A percentile compares a stretch with the other conserved stretches of the same genome.
Conservation (phyloP, 1,140 invertebrate genomes). For the Archivesica marissinica region DNA sequence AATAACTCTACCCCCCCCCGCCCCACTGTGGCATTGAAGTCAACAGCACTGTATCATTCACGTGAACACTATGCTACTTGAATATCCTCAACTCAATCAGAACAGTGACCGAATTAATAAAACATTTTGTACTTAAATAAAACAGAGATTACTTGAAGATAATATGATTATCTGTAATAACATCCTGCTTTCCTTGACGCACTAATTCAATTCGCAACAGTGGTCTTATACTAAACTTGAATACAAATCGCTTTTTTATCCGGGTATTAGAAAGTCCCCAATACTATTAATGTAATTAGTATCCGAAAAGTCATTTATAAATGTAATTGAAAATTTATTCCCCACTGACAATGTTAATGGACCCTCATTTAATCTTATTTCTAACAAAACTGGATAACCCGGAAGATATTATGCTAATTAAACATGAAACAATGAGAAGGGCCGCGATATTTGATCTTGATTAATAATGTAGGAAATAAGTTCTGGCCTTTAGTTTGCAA, state of each 20-base stretch:
- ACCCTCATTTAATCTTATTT: slow-evolving; percentile 56
- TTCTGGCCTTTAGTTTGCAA: slow-evolving; percentile 36
- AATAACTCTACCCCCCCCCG: not conserved
- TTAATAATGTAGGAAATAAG: slow-evolving; percentile 26
- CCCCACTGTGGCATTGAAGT: not conserved
- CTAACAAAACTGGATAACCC: slow-evolving; percentile 32
- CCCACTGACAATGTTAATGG: slow-evolving; percentile 47
- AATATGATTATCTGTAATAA: slow-evolving; percentile 42
- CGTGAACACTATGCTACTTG: not conserved
- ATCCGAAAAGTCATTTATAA: slow-evolving; percentile 59
- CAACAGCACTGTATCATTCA: not conserved
- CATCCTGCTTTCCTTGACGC: slow-evolving; percentile 7
- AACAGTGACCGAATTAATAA: not conserved
- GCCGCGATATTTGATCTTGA: slow-evolving; percentile 56
- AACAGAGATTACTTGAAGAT: slow-evolving; percentile 15
- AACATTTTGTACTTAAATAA: slow-evolving; percentile 5
- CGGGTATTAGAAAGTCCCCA: slow-evolving; percentile 36
- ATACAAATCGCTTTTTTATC: slow-evolving; percentile 50
- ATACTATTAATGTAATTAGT: slow-evolving; percentile 58
- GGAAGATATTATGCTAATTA: slow-evolving; percentile 58
- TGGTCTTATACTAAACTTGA: not conserved
- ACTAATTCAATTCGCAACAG: slow-evolving; percentile 40
- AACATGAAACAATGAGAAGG: slow-evolving; percentile 52
- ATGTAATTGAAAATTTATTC: slow-evolving; percentile 56
- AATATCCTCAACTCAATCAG: not conserved